Percentiles rank a stretch among this genome's conserved stretches.
phyloP scores from a whole-genome alignment of 2,113 vertebrate species.

The Chionodraco myersi region DNA sequence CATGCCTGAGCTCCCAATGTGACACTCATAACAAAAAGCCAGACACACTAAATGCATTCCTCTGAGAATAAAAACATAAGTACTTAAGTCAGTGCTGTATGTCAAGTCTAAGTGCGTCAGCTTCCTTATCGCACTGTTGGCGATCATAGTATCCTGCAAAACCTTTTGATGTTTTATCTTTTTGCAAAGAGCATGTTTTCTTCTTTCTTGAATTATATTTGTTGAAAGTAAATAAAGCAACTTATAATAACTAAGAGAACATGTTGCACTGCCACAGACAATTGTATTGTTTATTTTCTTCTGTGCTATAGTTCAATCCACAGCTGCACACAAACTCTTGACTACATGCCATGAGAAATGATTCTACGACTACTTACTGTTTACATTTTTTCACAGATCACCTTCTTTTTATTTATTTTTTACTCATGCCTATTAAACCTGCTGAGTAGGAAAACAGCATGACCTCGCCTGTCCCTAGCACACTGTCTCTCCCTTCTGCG shows the following conservation, averaged over 20 bases:
- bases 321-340: constrained; percentile 18
- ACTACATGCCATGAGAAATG: constrained; percentile 5
- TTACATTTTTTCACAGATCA: constrained; percentile 32
- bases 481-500: constrained; percentile 42
- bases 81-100: background rate
- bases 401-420: constrained; percentile 18
- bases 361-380: constrained; percentile 15
- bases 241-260: background rate
- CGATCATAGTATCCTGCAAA: background rate
- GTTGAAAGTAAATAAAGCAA: too few species aligned
- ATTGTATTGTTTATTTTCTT: background rate
- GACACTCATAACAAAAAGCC: constrained; percentile 16
- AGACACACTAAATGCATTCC: constrained; percentile 28
- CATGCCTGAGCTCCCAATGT: constrained; percentile 21
- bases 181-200: background rate
- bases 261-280: background rate
- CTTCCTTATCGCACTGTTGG: background rate
- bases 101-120: background rate
- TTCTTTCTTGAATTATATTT: background rate
- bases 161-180: background rate
- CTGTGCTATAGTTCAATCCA: background rate
- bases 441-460: constrained; percentile 53
- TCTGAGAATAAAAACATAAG: background rate
- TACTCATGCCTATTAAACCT: constrained; percentile 39
- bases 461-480: constrained; percentile 65